Conservation (phyloP, 2,888 invertebrate species). For the Idaea straminata region DNA sequence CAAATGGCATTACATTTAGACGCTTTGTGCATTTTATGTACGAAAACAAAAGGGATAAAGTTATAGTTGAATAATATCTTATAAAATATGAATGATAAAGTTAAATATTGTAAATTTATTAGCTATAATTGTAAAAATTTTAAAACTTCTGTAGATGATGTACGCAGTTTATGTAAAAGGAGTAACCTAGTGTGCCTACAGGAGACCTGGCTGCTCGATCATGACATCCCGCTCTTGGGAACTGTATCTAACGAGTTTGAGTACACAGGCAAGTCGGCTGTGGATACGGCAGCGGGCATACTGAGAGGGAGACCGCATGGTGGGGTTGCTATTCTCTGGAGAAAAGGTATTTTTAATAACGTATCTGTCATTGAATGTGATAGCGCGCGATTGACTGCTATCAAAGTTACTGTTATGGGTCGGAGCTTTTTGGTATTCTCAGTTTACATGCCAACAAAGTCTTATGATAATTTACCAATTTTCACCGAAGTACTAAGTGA, state of each 20-base stretch:
- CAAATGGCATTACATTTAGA: conserved; percentile 22
- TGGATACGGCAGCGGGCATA: conserved; percentile 20
- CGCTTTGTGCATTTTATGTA: conserved; percentile 21
- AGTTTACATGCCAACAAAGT: conserved; percentile 29
- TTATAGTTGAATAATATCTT: conserved; percentile 5
- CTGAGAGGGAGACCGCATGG: conserved; percentile 22
- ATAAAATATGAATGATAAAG: conserved; percentile 5
- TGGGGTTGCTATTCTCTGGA: conserved; percentile 27
- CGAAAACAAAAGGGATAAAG: conserved; percentile 2
- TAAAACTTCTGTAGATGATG: conserved; percentile 13
- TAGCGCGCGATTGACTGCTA: conserved; percentile 22
- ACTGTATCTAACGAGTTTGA: conserved; percentile 19
- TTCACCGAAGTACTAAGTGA: conserved; percentile 25
- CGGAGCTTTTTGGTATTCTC: conserved; percentile 16
- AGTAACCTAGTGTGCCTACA: conserved; percentile 7
- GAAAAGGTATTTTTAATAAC: conserved; percentile 16
- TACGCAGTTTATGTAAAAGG: conserved; percentile 12
- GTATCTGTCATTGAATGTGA: conserved; percentile 15
- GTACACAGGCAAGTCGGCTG: conserved; percentile 24
- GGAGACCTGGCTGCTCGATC: conserved; percentile 19
- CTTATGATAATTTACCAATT: conserved; percentile 19
- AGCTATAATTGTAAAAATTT: conserved; percentile 24
- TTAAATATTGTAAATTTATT: conserved; percentile 8
- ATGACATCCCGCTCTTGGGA: conserved; percentile 23
- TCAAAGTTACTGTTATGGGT: conserved; percentile 13